Percentiles rank a stretch among this genome's conserved stretches.
phyloP scores from a whole-genome alignment of 2,888 invertebrate species.

The Steromphala cineraria region DNA sequence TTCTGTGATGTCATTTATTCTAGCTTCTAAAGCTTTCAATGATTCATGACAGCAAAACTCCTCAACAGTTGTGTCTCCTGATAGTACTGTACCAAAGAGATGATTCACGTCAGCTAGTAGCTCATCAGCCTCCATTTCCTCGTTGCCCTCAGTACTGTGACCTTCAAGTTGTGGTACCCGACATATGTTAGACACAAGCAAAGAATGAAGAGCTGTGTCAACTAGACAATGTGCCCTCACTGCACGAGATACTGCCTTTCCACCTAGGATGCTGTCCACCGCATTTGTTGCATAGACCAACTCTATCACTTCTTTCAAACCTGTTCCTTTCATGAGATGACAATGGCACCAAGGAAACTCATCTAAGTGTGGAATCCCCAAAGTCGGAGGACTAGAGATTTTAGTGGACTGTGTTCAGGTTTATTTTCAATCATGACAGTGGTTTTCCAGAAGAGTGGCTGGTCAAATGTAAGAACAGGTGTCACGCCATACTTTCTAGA shows the following conservation, averaged over 20 bases:
- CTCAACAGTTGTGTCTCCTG: too few relatives aligned
- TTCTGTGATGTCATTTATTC: too few relatives aligned
- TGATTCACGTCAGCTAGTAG: too few relatives aligned
- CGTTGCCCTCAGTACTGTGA: too few relatives aligned
- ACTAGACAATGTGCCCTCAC: slow-evolving; percentile 42
- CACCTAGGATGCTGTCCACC: slow-evolving; percentile 41
- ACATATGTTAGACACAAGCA: too few relatives aligned
- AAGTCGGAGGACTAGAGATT: slow-evolving; percentile 20
- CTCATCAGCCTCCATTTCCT: too few relatives aligned
- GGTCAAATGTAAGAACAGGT: slow-evolving; percentile 48
- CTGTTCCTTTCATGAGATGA: slow-evolving; percentile 30
- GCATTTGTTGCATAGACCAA: slow-evolving; percentile 37
- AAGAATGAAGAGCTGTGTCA: slow-evolving; percentile 17
- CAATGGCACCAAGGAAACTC: slow-evolving; percentile 49
- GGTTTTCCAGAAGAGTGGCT: slow-evolving; percentile 46
- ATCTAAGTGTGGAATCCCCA: slow-evolving; percentile 38
- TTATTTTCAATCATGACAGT: slow-evolving; percentile 25
- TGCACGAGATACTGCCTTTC: slow-evolving; percentile 41
- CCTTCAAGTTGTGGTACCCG: too few relatives aligned
- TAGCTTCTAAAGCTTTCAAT: too few relatives aligned
- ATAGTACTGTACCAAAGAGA: too few relatives aligned
- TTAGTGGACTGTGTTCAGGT: neutral
- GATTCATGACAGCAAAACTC: too few relatives aligned
- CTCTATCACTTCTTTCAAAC: slow-evolving; percentile 40
- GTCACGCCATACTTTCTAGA: neutral